Percentiles rank a stretch among this genome's conserved stretches.
Evolutionary conservation across 2,113 vertebrate genomes (phyloP).

Genomic region (Halcyon malimbica): DNA sequence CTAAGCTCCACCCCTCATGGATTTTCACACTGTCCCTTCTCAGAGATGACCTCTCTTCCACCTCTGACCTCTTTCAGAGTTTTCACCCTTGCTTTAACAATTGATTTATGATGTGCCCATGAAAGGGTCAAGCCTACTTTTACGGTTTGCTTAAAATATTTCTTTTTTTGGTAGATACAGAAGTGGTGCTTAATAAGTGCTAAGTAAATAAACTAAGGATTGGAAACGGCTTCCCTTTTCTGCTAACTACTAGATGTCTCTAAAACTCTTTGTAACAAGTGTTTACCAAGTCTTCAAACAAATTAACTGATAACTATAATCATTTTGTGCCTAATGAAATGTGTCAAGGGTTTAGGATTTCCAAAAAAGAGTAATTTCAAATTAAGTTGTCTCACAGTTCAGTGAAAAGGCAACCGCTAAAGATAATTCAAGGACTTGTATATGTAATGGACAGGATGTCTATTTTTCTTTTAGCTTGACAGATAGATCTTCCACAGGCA

Average conservation of each 20-base stretch:
- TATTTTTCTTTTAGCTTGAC: conserved; percentile 70
- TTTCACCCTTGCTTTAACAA: conserved; percentile 83
- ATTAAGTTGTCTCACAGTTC: conserved; percentile 63
- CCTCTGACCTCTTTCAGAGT: conserved; percentile 82
- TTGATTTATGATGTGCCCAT: conserved; percentile 83
- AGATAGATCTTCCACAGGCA: conserved; percentile 7
- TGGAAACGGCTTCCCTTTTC: conserved; percentile 72
- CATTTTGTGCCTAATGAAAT: conserved; percentile 73
- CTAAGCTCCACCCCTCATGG: conserved; percentile 64
- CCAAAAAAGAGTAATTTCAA: conserved; percentile 64
- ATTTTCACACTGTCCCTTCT: conserved; percentile 74
- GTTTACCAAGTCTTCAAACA: conserved; percentile 73
- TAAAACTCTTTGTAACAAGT: conserved; percentile 61
- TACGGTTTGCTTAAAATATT: conserved; percentile 86
- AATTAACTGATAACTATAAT: conserved; percentile 75
- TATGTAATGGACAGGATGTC: conserved; percentile 59
- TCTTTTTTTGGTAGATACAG: conserved; percentile 78
- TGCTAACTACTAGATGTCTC: conserved; percentile 53
- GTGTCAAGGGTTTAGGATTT: conserved; percentile 62
- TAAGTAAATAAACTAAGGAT: conserved; percentile 75
- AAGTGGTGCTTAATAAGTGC: conserved; percentile 78
- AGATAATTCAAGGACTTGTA: conserved; percentile 61
- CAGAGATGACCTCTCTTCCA: conserved; percentile 80
- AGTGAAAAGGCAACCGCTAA: conserved; percentile 49
- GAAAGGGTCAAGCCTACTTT: conserved; percentile 85